Conservation (phyloP, 2,888 invertebrate species). For the Tetramorium bicarinatum region DNA sequence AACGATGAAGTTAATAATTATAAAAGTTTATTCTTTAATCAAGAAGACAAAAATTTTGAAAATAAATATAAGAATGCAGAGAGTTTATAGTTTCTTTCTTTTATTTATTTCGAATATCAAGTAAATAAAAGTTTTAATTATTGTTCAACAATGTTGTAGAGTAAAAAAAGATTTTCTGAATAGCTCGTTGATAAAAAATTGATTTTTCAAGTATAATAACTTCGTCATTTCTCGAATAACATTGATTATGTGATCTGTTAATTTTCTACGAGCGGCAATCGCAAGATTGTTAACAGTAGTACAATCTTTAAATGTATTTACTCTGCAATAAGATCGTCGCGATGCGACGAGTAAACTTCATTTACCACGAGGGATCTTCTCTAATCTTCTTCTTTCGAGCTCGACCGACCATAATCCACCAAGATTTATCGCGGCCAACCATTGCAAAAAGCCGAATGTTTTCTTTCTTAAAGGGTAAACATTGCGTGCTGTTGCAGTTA, state of each 20-base stretch:
- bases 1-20: background rate
- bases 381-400: conserved; percentile 46
- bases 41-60: background rate
- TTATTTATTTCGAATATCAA: too few relatives aligned
- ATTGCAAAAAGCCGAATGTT: conserved; percentile 10
- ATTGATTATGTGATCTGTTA: background rate
- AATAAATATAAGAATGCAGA: too few relatives aligned
- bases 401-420: conserved; percentile 18
- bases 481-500: background rate
- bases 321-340: conserved; percentile 23
- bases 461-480: conserved; percentile 11
- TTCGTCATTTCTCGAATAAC: background rate
- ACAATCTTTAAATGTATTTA: conserved; percentile 18
- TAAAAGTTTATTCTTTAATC: background rate
- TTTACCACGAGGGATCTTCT: conserved; percentile 37
- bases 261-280: background rate
- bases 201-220: background rate
- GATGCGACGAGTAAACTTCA: conserved; percentile 4
- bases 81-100: background rate
- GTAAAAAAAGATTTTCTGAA: background rate
- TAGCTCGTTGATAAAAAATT: background rate
- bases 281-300: background rate
- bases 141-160: background rate
- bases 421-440: conserved; percentile 24
- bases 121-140: background rate